Evolutionary conservation across 2,113 vertebrate genomes (phyloP), one percentile per base, ranked within the genome.

Genomic region (Tricholaema leucomelas): DNA sequence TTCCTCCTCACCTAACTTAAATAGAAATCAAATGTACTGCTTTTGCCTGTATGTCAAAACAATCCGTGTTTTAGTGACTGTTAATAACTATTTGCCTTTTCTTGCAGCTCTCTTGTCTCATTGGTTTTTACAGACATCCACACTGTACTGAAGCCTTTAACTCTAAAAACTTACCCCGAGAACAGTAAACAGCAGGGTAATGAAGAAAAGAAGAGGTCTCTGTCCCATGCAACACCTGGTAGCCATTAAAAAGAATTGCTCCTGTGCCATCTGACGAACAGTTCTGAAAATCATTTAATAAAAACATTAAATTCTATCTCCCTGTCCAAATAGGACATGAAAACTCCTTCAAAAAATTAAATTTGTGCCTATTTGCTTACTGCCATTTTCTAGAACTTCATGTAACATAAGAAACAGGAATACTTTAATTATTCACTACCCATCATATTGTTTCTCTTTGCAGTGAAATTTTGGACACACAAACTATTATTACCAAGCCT

Each of bases 161-260:
- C 58, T 77, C 50, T 87, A 94, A 74, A 66, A 38, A 93, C 98
- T 98, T 97, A 99, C 98, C 98, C 99, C 99, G 52, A 99, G 97
- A 95, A 99, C 99, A 36, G 99, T 99, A 92, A 99, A 99, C 92
- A 99, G 98, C 60, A 99, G 98, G 76, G 99, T 99, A 97, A 99
- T 99, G 95, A 99, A 99, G 97, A 99, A 99, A 84, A 99, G 98
- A 35, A 99, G 98, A 87, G 99, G 99, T 91, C 99, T 97, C 92
- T 99, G 99, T 96, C 99, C 99, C 99, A 99, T 99, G 94, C 99
- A 99, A 95, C 99, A 99, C 96, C 99, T 98, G 36, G 99, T 99
- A 88, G 99, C 99, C 99, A 99, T 99, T 94, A 99, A 98, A 95
- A 99, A 99, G 97, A 99, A 99, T 72, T 99, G 99, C 85, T 99